Percentiles rank a stretch among this genome's conserved stretches.
phyloP scores from a whole-genome alignment of 2,888 invertebrate species.

The Lottia scabra region DNA sequence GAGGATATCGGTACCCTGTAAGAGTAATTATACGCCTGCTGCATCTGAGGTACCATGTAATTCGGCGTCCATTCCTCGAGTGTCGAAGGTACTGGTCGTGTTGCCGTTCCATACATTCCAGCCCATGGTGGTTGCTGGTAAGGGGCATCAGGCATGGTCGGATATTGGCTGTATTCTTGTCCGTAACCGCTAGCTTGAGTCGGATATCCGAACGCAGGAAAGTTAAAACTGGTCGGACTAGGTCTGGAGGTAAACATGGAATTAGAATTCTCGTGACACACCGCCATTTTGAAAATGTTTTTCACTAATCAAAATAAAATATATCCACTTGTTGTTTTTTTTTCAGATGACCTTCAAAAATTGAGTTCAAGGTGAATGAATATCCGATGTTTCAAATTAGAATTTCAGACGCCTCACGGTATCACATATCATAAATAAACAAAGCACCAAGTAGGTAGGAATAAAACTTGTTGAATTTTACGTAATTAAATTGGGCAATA shows the following conservation, averaged over 20 bases:
- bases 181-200: slow-evolving; percentile 9
- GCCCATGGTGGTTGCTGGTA: slow-evolving; percentile 15
- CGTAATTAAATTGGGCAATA: no score
- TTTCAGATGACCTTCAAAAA: no score
- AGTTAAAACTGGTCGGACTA: slow-evolving; percentile 11
- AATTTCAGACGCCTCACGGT: no score
- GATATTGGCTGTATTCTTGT: slow-evolving; percentile 17
- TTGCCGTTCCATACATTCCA: slow-evolving; percentile 37
- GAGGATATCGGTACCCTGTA: slow-evolving; percentile 20
- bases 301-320: no score
- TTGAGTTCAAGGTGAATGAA: no score
- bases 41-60: slow-evolving; percentile 18
- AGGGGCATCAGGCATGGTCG: neutral
- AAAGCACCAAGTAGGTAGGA: no score
- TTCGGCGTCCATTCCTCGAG: slow-evolving; percentile 53
- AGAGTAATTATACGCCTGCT: slow-evolving; percentile 30
- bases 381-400: no score
- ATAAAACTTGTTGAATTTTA: no score
- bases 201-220: slow-evolving; percentile 3
- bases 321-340: no score
- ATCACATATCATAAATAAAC: no score
- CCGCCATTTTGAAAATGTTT: neutral
- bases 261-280: slow-evolving; percentile 15
- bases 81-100: slow-evolving; percentile 21
- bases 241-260: slow-evolving; percentile 14